phyloP scores from a whole-genome alignment of 2,113 vertebrate genomes.

The Fukomys damarensis region DNA sequence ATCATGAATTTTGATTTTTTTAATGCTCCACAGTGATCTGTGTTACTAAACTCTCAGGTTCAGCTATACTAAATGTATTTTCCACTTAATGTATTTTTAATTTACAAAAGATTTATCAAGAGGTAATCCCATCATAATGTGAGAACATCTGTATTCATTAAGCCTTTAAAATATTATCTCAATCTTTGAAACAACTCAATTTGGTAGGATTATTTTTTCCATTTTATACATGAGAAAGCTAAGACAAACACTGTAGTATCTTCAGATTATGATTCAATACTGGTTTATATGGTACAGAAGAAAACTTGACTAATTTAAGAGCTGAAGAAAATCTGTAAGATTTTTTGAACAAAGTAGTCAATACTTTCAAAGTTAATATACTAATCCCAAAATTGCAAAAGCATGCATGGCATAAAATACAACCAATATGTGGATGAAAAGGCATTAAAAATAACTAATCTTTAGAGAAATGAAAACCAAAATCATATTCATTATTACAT shows the following conservation, averaged over 20 bases:
- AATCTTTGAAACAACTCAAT: neutral
- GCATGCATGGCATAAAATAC: neutral
- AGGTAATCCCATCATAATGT: neutral
- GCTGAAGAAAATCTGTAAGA: slow-evolving; percentile 1
- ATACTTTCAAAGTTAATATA: neutral
- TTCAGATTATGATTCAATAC: neutral
- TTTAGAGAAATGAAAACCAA: neutral
- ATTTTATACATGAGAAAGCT: neutral
- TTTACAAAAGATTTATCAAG: too few relatives aligned
- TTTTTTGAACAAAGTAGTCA: slow-evolving; percentile 25
- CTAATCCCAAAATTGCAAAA: slow-evolving; percentile 18
- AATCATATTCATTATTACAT: neutral
- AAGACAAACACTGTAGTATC: neutral
- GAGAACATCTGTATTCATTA: neutral
- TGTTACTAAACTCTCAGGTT: neutral
- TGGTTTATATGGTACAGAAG: neutral
- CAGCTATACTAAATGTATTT: neutral
- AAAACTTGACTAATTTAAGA: slow-evolving; percentile 41
- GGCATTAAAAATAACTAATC: neutral
- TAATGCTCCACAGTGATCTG: neutral
- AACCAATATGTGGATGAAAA: neutral
- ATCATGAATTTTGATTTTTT: neutral
- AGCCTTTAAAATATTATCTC: neutral
- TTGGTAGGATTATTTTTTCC: neutral
- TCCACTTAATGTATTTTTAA: neutral